Evolutionary conservation across 2,888 invertebrate species (phyloP), one percentile per base, ranked within the genome.

Genomic region (Caprella mutica): DNA sequence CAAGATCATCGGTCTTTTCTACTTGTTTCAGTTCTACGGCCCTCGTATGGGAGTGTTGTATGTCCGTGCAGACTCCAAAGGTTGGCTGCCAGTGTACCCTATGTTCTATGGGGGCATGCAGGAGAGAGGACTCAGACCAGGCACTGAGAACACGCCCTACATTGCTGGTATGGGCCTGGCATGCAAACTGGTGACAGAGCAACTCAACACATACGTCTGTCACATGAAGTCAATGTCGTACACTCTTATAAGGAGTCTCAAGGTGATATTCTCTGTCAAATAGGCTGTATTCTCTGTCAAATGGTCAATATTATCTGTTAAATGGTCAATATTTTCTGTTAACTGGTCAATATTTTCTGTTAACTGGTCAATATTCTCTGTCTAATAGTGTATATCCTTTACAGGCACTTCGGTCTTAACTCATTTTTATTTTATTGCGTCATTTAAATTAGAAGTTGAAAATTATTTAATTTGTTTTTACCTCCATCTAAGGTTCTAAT

Each of bases 101-200:
- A 59, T 77, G 66, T 68, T 79, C 23, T 72, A 70, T 68, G 80
- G 80, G 4, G 80, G 80, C 3, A 77, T 77, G 9, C 80, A 80
- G 68, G 80, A 80, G 68, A 68, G 69, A 39, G 73, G 73, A 27
- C 72, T 70, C 43, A 68, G 80, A 58, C 73, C 55, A 21, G 80
- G 79, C 24, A 80, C 80, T n/a, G 78, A 79, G 69, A 80, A 80
- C 67, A 78, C 77, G 12, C 74, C 75, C 2, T 77, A 78, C 77
- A 77, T 79, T 60, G 76, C 73, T 51, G 80, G 79, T 0, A 69
- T 80, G 14, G 80, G 79, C 38, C 72, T 71, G 68, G 77, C 78
- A 21, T 74, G 76, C 26, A 70, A 74, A 44, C 69, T 79, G 6
- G 76, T 76, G 2, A 59, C 61, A 24, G 63, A 69, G 17, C 64